Evolutionary conservation across 2,113 vertebrate genomes (phyloP).

Genomic region (Aleadryas rufinucha): DNA sequence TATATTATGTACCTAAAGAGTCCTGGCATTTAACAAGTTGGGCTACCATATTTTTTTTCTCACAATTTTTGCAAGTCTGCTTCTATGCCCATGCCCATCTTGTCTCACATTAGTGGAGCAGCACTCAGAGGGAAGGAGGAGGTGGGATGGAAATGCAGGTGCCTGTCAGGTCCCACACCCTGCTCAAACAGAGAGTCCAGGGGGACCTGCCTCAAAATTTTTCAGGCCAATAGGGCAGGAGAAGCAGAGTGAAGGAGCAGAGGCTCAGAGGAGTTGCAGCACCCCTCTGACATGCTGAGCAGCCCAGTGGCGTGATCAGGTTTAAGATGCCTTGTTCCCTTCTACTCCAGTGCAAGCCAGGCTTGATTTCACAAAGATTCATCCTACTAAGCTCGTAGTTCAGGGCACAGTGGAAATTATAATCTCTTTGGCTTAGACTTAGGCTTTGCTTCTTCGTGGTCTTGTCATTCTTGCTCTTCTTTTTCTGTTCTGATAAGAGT

Average conservation of each 20-base stretch:
- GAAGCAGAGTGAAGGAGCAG: neutral
- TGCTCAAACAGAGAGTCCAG: neutral
- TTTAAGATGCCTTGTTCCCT: neutral
- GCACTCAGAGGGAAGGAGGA: neutral
- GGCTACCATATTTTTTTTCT: neutral
- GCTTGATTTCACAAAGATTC: neutral
- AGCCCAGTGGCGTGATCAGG: neutral
- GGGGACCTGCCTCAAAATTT: neutral
- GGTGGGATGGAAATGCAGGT: neutral
- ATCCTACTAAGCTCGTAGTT: accelerated
- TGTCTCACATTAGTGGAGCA: neutral
- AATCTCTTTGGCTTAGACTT: neutral
- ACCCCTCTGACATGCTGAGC: neutral
- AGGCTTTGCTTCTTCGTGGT: neutral
- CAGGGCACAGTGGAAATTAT: neutral
- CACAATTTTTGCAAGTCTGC: neutral
- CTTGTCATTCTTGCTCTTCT: neutral
- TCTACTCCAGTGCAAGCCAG: neutral
- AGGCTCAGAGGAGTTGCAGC: neutral
- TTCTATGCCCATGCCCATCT: accelerated
- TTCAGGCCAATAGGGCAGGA: neutral
- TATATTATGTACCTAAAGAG: neutral
- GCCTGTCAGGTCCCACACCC: neutral
- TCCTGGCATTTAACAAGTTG: neutral
- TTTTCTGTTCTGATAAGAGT: neutral